Evolutionary conservation across 1,140 invertebrate genomes (phyloP).

Genomic region (Linepithema humile): DNA sequence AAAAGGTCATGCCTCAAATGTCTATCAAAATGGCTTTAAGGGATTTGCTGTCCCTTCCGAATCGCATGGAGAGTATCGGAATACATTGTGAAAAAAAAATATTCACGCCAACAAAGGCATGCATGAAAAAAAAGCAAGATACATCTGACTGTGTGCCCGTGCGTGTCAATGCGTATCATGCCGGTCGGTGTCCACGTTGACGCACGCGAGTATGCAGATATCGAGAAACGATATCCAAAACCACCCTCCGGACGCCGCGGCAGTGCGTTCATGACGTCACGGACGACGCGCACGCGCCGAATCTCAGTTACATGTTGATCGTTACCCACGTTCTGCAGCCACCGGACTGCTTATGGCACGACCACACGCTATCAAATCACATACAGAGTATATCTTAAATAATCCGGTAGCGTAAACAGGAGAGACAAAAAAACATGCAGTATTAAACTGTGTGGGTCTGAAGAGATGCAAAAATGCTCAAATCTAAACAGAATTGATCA

Average conservation of each 20-base stretch:
- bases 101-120: not conserved
- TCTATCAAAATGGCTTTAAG: not conserved
- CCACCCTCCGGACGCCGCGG: conserved; percentile 17
- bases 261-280: conserved; percentile 67
- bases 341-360: conserved; percentile 21
- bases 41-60: not conserved
- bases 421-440: no score
- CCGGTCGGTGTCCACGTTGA: conserved; percentile 50
- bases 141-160: conserved; percentile 12
- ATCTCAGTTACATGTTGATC: conserved; percentile 72
- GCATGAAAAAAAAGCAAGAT: not conserved
- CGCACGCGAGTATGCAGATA: conserved; percentile 41
- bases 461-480: not conserved
- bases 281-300: conserved; percentile 65
- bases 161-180: conserved; percentile 63
- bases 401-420: not conserved
- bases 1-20: not conserved
- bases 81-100: not conserved
- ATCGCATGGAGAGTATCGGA: not conserved
- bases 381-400: not conserved
- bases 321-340: conserved; percentile 66
- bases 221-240: conserved; percentile 61
- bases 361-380: conserved; percentile 18
- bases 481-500: not conserved
- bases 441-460: not conserved